Evolutionary conservation across 2,113 vertebrate genomes (phyloP).

Genomic region (Panthera uncia): DNA sequence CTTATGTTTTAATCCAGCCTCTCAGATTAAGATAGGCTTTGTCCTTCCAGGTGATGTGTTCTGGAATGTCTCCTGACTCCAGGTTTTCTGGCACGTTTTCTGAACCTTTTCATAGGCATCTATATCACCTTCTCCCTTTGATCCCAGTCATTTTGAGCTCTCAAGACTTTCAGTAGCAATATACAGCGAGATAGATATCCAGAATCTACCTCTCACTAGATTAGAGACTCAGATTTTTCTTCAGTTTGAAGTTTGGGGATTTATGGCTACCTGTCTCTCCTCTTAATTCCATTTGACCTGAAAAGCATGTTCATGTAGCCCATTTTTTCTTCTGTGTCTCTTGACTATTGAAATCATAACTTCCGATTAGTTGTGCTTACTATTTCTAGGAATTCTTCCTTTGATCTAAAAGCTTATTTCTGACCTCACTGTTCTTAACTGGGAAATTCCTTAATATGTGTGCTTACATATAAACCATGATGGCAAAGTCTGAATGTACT

Average conservation of each 20-base stretch:
- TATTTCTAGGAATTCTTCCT: conserved; percentile 58
- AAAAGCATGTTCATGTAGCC: conserved; percentile 44
- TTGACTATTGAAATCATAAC: conserved; percentile 59
- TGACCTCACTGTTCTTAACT: conserved; percentile 70
- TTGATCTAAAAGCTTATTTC: conserved; percentile 70
- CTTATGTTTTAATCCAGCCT: neutral
- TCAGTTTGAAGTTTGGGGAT: conserved; percentile 26
- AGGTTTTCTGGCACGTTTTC: conserved; percentile 5
- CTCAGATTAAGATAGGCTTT: neutral
- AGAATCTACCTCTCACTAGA: neutral
- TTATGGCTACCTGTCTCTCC: conserved; percentile 33
- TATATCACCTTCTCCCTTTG: conserved; percentile 51
- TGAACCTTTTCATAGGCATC: neutral
- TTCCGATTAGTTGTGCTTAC: conserved; percentile 53
- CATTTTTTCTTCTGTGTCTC: neutral
- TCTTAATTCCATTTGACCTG: conserved; percentile 48
- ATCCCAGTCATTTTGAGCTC: conserved; percentile 7
- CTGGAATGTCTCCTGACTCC: conserved; percentile 25
- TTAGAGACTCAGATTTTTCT: neutral
- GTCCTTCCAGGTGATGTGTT: conserved; percentile 1
- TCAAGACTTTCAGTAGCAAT: neutral
- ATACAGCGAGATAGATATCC: neutral
- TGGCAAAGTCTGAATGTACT: conserved; percentile 82
- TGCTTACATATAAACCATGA: conserved; percentile 55
- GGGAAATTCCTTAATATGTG: conserved; percentile 26